Conservation (phyloP, 2,797 vertebrate genomes). For the Chelidonichthys spinosus region DNA sequence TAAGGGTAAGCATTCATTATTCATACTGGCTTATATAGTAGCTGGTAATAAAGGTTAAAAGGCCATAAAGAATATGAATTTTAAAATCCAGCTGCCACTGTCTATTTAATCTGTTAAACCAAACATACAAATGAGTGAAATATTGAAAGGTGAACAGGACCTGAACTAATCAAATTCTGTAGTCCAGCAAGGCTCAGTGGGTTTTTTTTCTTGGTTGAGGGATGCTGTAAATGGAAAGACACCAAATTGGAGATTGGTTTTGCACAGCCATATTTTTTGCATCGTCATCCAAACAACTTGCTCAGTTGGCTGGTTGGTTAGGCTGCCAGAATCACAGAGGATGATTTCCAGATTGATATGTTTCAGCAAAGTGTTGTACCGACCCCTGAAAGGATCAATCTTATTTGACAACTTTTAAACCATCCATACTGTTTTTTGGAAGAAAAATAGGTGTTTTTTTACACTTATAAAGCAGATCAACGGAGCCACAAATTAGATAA, state of each 20-base stretch:
- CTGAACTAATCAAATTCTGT: background rate
- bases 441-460: background rate
- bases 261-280: conserved; percentile 3
- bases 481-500: background rate
- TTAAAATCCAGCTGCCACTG: background rate
- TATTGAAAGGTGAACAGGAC: conserved; percentile 5
- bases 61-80: background rate
- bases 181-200: background rate
- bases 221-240: background rate
- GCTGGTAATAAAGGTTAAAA: conserved; percentile 27
- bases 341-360: conserved; percentile 4
- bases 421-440: background rate
- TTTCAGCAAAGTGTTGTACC: background rate
- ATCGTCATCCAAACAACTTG: conserved; percentile 4
- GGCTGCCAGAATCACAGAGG: conserved; percentile 11
- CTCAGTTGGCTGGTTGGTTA: conserved; percentile 2
- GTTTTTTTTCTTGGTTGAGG: background rate
- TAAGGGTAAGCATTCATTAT: conserved; percentile 27
- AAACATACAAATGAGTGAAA: background rate
- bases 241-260: background rate
- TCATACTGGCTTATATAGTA: conserved; percentile 20
- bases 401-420: background rate
- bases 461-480: background rate
- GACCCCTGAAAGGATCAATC: background rate
- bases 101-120: background rate